Percentiles rank a stretch among this genome's conserved stretches.
phyloP scores from a whole-genome alignment of 1,140 invertebrate genomes.

The Pemphigus obesinymphae region DNA sequence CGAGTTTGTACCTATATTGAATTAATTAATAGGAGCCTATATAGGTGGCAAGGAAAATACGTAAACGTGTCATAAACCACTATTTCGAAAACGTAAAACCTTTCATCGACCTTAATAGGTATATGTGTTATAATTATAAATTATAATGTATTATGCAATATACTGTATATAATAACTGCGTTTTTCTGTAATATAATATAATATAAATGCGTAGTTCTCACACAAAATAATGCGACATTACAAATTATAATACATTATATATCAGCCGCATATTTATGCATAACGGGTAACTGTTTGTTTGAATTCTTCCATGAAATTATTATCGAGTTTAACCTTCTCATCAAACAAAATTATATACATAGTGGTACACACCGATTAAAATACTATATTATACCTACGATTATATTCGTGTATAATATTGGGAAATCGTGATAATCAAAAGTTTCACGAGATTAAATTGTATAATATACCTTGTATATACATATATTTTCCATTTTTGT shows the following conservation, averaged over 20 bases:
- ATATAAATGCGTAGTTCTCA: background rate
- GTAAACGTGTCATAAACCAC: slow-evolving; percentile 1
- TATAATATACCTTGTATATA: too few species aligned
- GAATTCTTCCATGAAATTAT: background rate
- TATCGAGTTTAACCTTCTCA: background rate
- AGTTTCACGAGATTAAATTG: too few species aligned
- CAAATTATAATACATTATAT: background rate
- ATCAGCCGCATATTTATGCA: too few species aligned
- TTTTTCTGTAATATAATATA: background rate
- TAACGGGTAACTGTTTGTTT: background rate
- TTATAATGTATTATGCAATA: background rate
- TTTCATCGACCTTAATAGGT: background rate
- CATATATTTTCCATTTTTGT: too few species aligned
- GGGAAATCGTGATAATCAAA: too few species aligned
- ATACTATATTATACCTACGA: too few species aligned
- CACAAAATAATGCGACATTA: background rate
- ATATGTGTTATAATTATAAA: background rate
- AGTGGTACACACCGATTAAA: background rate
- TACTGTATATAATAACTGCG: background rate
- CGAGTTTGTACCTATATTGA: too few species aligned
- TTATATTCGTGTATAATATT: too few species aligned
- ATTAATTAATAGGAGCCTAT: too few species aligned
- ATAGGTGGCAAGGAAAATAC: background rate
- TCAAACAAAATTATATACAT: background rate
- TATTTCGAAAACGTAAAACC: background rate